A percentile compares a stretch with the other conserved stretches of the same genome.
Conservation (phyloP, 1,140 invertebrate genomes). For the Ceratina calcarata region DNA sequence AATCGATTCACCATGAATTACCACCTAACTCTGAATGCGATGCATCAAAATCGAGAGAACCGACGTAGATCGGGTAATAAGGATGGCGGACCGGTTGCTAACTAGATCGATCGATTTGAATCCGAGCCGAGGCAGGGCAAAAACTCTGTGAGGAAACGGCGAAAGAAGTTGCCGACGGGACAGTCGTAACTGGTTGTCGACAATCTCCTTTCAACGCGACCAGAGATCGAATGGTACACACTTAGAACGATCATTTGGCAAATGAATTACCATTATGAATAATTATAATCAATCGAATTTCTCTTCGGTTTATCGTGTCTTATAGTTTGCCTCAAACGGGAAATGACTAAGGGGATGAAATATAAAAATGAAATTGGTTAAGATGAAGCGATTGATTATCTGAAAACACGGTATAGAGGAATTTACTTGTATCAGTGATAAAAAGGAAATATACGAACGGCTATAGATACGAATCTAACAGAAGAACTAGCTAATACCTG, state of each 20-base stretch:
- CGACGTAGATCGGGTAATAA: conserved; percentile 24
- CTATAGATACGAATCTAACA: too few species aligned
- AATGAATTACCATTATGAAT: not conserved
- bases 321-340: not conserved
- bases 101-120: conserved; percentile 52
- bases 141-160: conserved; percentile 21
- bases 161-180: not conserved
- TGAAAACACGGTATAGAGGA: too few species aligned
- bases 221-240: conserved; percentile 25
- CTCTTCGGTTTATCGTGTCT: not conserved
- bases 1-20: conserved; percentile 59
- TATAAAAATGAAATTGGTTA: too few species aligned
- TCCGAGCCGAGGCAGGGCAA: conserved; percentile 2
- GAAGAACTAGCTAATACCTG: too few species aligned
- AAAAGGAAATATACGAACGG: too few species aligned
- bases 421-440: too few species aligned
- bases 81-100: conserved; percentile 41
- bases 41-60: conserved; percentile 50
- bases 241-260: conserved; percentile 1
- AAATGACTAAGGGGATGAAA: too few species aligned
- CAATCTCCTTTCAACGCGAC: conserved; percentile 10
- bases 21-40: conserved; percentile 38
- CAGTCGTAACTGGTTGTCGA: not conserved
- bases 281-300: conserved; percentile 9
- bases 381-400: too few species aligned